Evolutionary conservation across 2,797 vertebrate genomes (phyloP).

Genomic region (Alcedo quadribrachys): DNA sequence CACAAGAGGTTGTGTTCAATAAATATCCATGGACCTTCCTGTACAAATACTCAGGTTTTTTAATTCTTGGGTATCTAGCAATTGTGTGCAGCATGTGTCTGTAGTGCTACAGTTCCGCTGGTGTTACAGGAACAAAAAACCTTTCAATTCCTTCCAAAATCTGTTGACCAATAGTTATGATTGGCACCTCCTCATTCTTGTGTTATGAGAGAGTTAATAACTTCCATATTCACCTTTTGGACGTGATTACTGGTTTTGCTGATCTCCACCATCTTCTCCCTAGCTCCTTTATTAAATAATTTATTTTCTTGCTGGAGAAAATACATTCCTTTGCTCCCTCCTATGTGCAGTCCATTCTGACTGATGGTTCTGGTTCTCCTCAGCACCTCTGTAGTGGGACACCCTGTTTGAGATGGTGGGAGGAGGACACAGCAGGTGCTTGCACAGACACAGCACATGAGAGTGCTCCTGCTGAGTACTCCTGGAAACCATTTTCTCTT

Average conservation of each 20-base stretch:
- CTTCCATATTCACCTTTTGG: background rate
- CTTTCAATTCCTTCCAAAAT: background rate
- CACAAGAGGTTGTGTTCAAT: fast-evolving
- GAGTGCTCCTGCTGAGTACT: background rate
- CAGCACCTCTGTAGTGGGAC: background rate
- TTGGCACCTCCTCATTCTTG: background rate
- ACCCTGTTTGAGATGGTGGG: fast-evolving
- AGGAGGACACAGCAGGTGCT: background rate
- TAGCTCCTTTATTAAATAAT: fast-evolving
- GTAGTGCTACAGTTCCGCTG: fast-evolving
- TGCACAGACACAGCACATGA: fast-evolving
- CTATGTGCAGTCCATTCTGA: fast-evolving
- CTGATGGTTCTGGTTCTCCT: background rate
- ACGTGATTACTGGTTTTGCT: background rate
- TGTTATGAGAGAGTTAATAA: background rate
- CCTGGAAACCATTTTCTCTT: background rate
- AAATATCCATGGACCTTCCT: no score
- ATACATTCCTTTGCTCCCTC: background rate
- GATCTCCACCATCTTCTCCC: background rate
- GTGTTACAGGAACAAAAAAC: background rate
- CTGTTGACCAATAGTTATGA: background rate
- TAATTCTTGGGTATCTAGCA: no score
- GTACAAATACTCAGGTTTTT: fast-evolving
- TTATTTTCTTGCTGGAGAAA: background rate
- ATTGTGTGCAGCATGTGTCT: no score